Conservation (phyloP, 2,113 vertebrate genomes). For the Trematomus loennbergii region DNA sequence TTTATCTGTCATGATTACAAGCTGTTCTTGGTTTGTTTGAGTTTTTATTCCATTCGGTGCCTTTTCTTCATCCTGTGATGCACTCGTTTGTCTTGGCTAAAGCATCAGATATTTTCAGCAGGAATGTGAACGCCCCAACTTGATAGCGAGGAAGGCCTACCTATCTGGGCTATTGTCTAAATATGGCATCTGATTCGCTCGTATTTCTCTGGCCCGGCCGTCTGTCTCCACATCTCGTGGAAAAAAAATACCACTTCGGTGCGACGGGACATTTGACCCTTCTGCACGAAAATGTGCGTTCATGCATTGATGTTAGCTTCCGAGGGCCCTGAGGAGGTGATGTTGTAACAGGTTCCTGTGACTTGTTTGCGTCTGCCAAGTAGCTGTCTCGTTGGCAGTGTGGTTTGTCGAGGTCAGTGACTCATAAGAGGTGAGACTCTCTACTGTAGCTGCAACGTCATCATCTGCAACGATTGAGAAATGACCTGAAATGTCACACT, state of each 20-base stretch:
- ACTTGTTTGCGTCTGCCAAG: not conserved
- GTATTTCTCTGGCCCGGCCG: not conserved
- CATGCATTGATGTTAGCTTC: not conserved
- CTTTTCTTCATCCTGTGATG: constrained; percentile 9
- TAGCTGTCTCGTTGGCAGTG: not conserved
- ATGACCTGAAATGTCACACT: not conserved
- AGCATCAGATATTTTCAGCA: constrained; percentile 34
- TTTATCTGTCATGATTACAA: constrained; percentile 27
- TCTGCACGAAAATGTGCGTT: not conserved
- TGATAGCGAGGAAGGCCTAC: constrained; percentile 23
- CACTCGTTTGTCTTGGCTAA: constrained; percentile 53
- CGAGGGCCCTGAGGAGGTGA: not conserved
- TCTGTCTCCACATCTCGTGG: constrained; percentile 33
- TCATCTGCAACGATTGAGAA: constrained; percentile 24
- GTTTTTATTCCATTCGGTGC: not conserved
- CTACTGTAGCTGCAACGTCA: constrained; percentile 20
- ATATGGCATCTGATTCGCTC: constrained; percentile 50
- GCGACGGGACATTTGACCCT: constrained; percentile 23
- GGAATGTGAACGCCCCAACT: constrained; percentile 48
- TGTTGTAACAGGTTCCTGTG: constrained; percentile 36
- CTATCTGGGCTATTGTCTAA: constrained; percentile 51
- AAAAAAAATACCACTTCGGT: constrained; percentile 29
- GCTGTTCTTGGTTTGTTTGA: constrained; percentile 17
- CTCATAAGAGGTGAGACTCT: constrained; percentile 33
- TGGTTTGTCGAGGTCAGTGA: constrained; percentile 6